Percentiles rank a stretch among this genome's conserved stretches.
Conservation (phyloP, 2,888 invertebrate species). For the Synergus laeviventris region DNA sequence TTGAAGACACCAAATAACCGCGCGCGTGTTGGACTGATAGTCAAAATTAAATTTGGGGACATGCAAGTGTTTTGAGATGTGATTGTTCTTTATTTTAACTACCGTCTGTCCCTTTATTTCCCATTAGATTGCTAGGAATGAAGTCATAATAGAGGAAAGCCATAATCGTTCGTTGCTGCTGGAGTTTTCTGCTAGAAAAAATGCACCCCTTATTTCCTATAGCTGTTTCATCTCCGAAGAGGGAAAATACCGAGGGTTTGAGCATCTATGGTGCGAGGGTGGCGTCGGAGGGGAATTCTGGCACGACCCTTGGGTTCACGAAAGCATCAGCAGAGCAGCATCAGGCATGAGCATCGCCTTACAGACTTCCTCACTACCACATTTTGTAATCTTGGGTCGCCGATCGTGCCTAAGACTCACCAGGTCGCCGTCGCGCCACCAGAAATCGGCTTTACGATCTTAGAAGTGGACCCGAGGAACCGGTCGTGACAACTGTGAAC, state of each 20-base stretch:
- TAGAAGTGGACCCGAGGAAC: constrained; percentile 71
- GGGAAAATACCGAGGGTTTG: constrained; percentile 58
- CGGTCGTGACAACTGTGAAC: constrained; percentile 69
- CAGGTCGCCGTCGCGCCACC: constrained; percentile 41
- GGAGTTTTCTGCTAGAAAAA: constrained; percentile 42
- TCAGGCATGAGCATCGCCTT: background rate
- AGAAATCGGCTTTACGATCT: constrained; percentile 51
- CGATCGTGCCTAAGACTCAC: constrained; percentile 46
- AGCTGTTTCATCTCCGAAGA: constrained; percentile 55
- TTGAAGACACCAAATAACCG: no score
- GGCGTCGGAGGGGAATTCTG: constrained; percentile 51
- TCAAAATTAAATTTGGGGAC: no score
- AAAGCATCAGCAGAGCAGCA: constrained; percentile 37
- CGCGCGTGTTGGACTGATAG: no score
- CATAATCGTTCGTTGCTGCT: constrained; percentile 30
- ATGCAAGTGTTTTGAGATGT: background rate
- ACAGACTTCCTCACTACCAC: constrained; percentile 42
- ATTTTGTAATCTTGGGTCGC: constrained; percentile 49
- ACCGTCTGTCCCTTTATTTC: background rate
- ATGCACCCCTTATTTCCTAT: constrained; percentile 47
- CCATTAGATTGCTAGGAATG: background rate
- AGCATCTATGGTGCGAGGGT: constrained; percentile 55
- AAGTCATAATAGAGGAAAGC: constrained; percentile 23
- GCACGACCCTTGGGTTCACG: constrained; percentile 53
- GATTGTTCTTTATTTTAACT: background rate